A percentile compares a stretch with the other conserved stretches of the same genome.
Conservation (phyloP, 2,113 vertebrate species). For the Hyaena hyaena region DNA sequence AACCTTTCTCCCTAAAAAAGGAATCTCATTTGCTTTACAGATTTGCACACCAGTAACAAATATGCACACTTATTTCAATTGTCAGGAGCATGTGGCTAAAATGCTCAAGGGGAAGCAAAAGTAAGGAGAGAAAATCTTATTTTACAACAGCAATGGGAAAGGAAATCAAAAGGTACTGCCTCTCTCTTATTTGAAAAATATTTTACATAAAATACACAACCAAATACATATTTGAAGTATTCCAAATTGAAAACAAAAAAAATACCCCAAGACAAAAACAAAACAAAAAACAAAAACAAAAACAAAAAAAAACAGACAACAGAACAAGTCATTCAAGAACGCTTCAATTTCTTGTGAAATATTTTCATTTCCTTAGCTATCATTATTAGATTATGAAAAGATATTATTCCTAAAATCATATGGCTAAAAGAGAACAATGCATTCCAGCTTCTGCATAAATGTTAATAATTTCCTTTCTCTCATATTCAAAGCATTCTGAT, state of each 20-base stretch:
- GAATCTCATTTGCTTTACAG: not conserved
- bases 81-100: constrained; percentile 1
- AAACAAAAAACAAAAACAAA: not conserved
- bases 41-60: not conserved
- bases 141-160: constrained; percentile 52
- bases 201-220: constrained; percentile 42
- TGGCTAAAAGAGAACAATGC: constrained; percentile 30
- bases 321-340: not conserved
- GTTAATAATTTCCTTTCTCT: constrained; percentile 15
- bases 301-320: not conserved
- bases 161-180: constrained; percentile 21
- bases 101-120: not conserved
- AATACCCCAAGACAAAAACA: not conserved
- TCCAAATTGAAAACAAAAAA: constrained; percentile 36
- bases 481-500: constrained; percentile 44
- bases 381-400: constrained; percentile 45
- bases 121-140: not conserved
- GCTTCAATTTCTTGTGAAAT: constrained; percentile 37
- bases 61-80: not conserved
- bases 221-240: constrained; percentile 22
- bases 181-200: constrained; percentile 14
- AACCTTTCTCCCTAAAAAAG: not conserved
- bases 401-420: constrained; percentile 35
- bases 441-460: constrained; percentile 60
- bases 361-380: constrained; percentile 62